Evolutionary conservation across 2,888 invertebrate genomes (phyloP), one percentile per base, ranked within the genome.

Genomic region (Mythimna albipuncta): DNA sequence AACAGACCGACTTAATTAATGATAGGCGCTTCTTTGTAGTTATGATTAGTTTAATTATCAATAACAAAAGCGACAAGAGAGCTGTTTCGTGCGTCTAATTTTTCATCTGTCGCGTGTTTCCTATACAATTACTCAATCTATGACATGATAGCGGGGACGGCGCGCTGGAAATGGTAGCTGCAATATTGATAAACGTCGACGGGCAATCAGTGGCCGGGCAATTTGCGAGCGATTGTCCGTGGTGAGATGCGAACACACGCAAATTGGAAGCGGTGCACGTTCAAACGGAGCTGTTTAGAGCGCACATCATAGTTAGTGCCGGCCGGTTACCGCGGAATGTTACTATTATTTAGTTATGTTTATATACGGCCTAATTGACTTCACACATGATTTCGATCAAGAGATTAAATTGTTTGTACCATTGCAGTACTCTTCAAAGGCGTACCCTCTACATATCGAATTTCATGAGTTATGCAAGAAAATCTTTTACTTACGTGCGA

Each of bases 151-250:
- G 85, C 64, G 67, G 77, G 82, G 82, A 79, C 83, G 82, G 82
- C 75, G 64, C 67, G 75, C 62, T 83, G 87, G 85, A 89, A 89
- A 89, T 89, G 85, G 90, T 87, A 87, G 89, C 89, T 91, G 88
- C 93, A 94, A 95, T 94, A 95, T 95, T 95, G 95, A 95, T 96
- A 95, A 95, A 94, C 94, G 93, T 90, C 92, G 89, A 90, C 89
- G 91, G 85, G 93, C 95, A 95, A 95, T 95, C 95, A 95, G 91
- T 85, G 91, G 91, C 84, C 91, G 90, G 87, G 90, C 95, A 95
- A 95, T 95, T 95, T 95, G 93, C 92, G 90, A 89, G 92, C 93
- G 93, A 95, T 95, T 95, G 95, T 93, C 93, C 94, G 94, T 93
- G 93, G 92, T 90, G 93, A 93, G 93, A 93, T 91, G 91, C 91